Base-by-base conservation (phyloP, 2,888 invertebrate genomes). In the Epinotia bilunana region DNA sequence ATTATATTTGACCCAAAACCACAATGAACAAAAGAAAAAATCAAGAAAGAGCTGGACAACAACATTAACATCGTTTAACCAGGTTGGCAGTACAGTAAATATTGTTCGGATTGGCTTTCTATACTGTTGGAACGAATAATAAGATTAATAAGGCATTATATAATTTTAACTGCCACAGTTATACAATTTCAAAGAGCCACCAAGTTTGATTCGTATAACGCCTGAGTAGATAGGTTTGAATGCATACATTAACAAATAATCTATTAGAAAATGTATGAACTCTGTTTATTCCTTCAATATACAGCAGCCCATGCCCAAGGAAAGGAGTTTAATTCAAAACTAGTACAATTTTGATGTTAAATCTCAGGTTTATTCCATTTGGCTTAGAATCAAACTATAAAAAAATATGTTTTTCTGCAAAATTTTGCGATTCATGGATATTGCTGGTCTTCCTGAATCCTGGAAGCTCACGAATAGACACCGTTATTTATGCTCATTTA, bases 381-480 rank as follows among this genome's bases (percentile, higher is more conserved):
- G 12, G 23, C 13, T 20, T 3, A 3, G 13, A 58, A 58, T 28
- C 16, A 16, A 28, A 60, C 12, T 5, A 6, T 28, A 16, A 60
- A 13, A 46, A 46, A 49, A 49, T 16, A 13, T 49, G 16, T 49
- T 13, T 49, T 16, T 6, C 49, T 49, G 49, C 13, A 49, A 49
- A 16, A 4, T 5, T 13, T 16, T 49, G 6, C 2, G 53, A n/a
- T n/a, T 64, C 7, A 23, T 7, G 18, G 46, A 49, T 23, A 7
- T 9, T 49, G 12, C 16, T 16, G 18, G 16, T 16, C 55, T 57
- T 57, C 57, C 43, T 11, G 53, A 12, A 62, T n/a, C 46, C 39
- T 63, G 62, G 73, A 61, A 68, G 68, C 55, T 62, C 68, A 57
- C 55, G 20, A 33, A 57, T 61, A 71, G 55, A 61, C 61, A 75